A percentile compares a stretch with the other conserved stretches of the same genome.
Conservation (phyloP, 2,797 vertebrate species). For the Parotocinclus haroldoi region DNA sequence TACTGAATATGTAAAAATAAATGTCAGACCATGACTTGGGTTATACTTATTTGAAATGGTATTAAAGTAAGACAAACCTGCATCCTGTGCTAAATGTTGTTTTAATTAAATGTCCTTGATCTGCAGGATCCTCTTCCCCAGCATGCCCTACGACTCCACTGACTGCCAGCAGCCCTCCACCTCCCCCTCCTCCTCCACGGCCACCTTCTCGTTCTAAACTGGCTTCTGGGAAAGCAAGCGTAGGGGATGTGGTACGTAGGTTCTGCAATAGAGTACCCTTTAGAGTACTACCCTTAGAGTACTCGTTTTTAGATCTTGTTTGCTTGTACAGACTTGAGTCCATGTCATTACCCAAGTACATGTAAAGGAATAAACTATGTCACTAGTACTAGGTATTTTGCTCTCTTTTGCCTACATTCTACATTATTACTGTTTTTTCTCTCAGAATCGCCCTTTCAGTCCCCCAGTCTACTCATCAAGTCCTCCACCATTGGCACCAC, state of each 20-base stretch:
- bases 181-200: slow-evolving; percentile 85
- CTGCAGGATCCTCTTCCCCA: slow-evolving; percentile 86
- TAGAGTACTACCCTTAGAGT: no score
- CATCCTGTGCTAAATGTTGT: slow-evolving; percentile 17
- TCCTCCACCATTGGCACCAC: slow-evolving; percentile 86
- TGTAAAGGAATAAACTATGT: no score
- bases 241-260: slow-evolving; percentile 81
- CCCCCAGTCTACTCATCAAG: slow-evolving; percentile 90
- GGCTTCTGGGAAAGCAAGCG: slow-evolving; percentile 85
- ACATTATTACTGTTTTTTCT: background rate
- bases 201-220: slow-evolving; percentile 90
- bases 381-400: no score
- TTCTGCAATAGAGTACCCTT: no score
- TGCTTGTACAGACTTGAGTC: no score
- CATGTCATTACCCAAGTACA: no score
- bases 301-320: no score
- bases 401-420: no score
- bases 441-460: slow-evolving; percentile 88
- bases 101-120: slow-evolving; percentile 27
- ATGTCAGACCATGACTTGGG: no score
- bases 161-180: slow-evolving; percentile 75
- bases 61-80: no score
- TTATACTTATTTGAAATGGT: no score
- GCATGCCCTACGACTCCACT: slow-evolving; percentile 83
- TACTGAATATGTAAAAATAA: background rate